Conservation (phyloP, 53 echinoderm and acorn worm genomes). For the Patiria pectinifera region DNA sequence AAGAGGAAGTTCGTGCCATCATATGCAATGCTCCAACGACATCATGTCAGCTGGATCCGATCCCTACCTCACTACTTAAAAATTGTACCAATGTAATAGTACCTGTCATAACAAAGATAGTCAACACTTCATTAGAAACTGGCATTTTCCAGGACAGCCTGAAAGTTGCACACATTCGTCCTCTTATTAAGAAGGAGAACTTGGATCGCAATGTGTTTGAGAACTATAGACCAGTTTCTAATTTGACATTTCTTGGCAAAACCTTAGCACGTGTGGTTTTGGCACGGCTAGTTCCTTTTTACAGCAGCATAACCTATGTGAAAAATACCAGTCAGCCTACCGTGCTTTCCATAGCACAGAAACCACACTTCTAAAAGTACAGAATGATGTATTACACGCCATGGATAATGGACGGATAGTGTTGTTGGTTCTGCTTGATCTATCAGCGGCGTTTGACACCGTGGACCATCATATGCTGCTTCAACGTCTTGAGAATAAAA, state of each 20-base stretch:
- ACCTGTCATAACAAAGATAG: slow-evolving; percentile 29
- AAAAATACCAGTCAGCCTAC: slow-evolving; percentile 15
- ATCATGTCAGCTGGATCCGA: slow-evolving; percentile 31
- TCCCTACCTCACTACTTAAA: slow-evolving; percentile 15
- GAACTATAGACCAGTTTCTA: not conserved
- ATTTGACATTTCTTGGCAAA: slow-evolving; percentile 6
- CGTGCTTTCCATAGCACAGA: slow-evolving; percentile 16
- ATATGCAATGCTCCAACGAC: slow-evolving; percentile 23
- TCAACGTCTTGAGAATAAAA: too few species aligned
- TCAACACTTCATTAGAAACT: slow-evolving; percentile 17
- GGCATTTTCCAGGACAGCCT: slow-evolving; percentile 26
- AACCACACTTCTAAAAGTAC: too few species aligned
- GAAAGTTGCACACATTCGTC: slow-evolving; percentile 36
- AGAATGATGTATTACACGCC: too few species aligned
- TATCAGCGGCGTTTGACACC: too few species aligned
- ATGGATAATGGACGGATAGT: too few species aligned
- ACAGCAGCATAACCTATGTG: not conserved
- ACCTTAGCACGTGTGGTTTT: not conserved
- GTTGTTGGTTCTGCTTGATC: too few species aligned
- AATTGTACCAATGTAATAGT: slow-evolving; percentile 4
- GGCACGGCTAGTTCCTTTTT: not conserved
- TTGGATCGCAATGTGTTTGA: slow-evolving; percentile 31
- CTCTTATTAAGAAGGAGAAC: slow-evolving; percentile 20
- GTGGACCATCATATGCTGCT: too few species aligned
- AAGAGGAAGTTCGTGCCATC: slow-evolving; percentile 18